A percentile compares a stretch with the other conserved stretches of the same genome.
Evolutionary conservation across 2,888 invertebrate genomes (phyloP).

Genomic region (Helobdella robusta): DNA sequence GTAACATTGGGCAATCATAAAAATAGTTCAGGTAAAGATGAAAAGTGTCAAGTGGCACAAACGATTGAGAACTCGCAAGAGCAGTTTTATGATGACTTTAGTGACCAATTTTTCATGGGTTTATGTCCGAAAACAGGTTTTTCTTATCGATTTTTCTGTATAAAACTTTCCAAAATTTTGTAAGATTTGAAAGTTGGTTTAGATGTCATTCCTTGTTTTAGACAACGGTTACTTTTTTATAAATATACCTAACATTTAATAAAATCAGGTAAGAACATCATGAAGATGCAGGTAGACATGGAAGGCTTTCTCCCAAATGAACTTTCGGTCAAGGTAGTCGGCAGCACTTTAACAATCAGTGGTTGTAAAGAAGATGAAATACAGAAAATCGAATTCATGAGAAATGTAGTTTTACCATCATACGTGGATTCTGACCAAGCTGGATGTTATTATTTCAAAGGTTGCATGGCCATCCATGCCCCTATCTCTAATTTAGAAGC

Average conservation of each 20-base stretch:
- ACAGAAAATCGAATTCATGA: conserved; percentile 2
- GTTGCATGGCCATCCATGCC: conserved; percentile 12
- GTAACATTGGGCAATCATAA: too few relatives aligned
- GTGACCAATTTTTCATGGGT: too few relatives aligned
- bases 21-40: too few relatives aligned
- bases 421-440: conserved; percentile 4
- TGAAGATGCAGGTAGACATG: conserved; percentile 14
- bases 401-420: conserved; percentile 13
- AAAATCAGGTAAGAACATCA: neutral
- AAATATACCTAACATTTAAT: too few relatives aligned
- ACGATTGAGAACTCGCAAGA: too few relatives aligned
- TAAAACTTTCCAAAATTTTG: too few relatives aligned
- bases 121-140: neutral
- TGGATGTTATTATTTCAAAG: conserved; percentile 13
- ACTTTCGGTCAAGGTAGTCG: conserved; percentile 16
- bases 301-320: conserved; percentile 17
- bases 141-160: too few relatives aligned
- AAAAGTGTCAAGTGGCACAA: too few relatives aligned
- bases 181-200: too few relatives aligned
- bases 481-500: conserved; percentile 9
- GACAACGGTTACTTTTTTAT: too few relatives aligned
- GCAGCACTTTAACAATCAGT: neutral
- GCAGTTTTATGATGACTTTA: too few relatives aligned
- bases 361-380: conserved; percentile 3
- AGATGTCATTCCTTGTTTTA: too few relatives aligned